phyloP scores from a whole-genome alignment of 1,140 invertebrate genomes.

The Macrocentrus cingulum region DNA sequence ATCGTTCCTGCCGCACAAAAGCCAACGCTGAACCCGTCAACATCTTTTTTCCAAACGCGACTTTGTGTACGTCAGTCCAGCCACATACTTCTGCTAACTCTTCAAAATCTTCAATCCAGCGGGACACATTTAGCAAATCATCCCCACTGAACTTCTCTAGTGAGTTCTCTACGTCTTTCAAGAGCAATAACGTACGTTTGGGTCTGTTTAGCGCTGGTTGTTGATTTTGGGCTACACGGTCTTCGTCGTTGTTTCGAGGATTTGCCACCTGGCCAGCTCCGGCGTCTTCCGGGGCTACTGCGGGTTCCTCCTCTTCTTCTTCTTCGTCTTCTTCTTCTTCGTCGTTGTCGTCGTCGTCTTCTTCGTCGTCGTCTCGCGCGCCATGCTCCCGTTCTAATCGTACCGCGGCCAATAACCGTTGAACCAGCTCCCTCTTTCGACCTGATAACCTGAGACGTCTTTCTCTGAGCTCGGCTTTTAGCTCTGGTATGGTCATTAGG shows the following conservation, averaged over 20 bases:
- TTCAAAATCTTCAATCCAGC: slow-evolving; percentile 35
- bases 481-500: slow-evolving; percentile 12
- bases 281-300: not conserved
- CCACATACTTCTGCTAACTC: slow-evolving; percentile 31
- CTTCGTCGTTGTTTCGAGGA: not conserved
- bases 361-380: slow-evolving; percentile 18
- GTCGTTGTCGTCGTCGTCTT: not conserved
- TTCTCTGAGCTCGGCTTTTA: slow-evolving; percentile 15
- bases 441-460: not conserved
- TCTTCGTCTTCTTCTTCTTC: not conserved
- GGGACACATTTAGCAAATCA: slow-evolving; percentile 17
- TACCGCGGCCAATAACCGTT: not conserved
- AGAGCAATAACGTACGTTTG: slow-evolving; percentile 6
- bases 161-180: slow-evolving; percentile 33
- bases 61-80: slow-evolving; percentile 30
- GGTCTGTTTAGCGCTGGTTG: not conserved
- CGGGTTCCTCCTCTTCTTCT: not conserved
- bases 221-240: not conserved
- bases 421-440: not conserved
- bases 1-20: slow-evolving; percentile 27
- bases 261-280: not conserved
- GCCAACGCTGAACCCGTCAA: slow-evolving; percentile 28
- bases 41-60: slow-evolving; percentile 26
- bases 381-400: not conserved
- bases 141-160: slow-evolving; percentile 34